Conservation (phyloP, 2,888 invertebrate species). For the Melieria crassipennis region DNA sequence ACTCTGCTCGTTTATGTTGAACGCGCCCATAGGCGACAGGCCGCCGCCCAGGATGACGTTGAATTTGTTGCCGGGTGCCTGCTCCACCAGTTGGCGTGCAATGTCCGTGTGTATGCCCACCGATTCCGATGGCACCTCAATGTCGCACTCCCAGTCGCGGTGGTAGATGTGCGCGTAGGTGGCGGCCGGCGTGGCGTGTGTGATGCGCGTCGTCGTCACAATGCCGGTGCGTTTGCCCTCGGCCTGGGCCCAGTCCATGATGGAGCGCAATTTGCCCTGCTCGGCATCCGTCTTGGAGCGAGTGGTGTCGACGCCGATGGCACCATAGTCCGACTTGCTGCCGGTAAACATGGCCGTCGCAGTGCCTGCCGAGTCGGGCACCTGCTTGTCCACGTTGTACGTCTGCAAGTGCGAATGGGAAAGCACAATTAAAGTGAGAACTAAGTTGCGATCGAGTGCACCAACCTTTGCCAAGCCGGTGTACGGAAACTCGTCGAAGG, state of each 20-base stretch:
- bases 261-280: constrained; percentile 67
- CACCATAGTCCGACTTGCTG: constrained; percentile 70
- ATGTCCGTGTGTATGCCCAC: constrained; percentile 69
- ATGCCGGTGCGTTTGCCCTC: constrained; percentile 72
- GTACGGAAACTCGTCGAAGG: constrained; percentile 72
- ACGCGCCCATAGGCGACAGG: constrained; percentile 66
- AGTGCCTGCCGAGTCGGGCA: constrained; percentile 76
- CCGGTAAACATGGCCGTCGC: constrained; percentile 75
- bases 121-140: constrained; percentile 56
- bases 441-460: not conserved
- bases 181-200: constrained; percentile 74
- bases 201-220: constrained; percentile 74
- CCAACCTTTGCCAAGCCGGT: constrained; percentile 72
- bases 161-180: constrained; percentile 69
- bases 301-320: constrained; percentile 67
- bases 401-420: constrained; percentile 67
- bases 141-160: constrained; percentile 73
- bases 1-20: constrained; percentile 45
- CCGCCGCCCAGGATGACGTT: constrained; percentile 75
- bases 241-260: constrained; percentile 71
- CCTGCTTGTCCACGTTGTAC: constrained; percentile 76
- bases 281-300: constrained; percentile 53
- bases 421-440: not conserved
- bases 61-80: constrained; percentile 70
- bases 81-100: constrained; percentile 72